Evolutionary conservation across 2,888 invertebrate species (phyloP).

Genomic region (Phengaris arion): DNA sequence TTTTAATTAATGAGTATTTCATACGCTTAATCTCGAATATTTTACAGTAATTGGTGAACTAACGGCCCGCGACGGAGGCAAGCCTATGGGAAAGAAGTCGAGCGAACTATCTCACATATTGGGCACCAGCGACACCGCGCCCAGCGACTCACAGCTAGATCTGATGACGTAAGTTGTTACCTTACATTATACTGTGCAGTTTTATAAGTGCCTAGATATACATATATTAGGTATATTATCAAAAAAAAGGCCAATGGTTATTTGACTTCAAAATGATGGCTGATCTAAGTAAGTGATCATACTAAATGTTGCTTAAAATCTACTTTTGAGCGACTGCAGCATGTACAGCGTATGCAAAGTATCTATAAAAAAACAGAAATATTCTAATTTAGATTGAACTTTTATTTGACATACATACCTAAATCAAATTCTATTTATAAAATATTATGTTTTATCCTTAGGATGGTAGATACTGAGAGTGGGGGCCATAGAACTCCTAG

Average conservation of each 20-base stretch:
- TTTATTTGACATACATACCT: not conserved
- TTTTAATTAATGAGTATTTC: not conserved
- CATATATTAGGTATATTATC: no score
- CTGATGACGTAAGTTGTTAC: constrained; percentile 79
- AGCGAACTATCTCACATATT: constrained; percentile 93
- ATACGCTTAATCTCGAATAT: not conserved
- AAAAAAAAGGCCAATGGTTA: not conserved
- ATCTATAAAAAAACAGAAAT: not conserved
- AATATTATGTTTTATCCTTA: constrained; percentile 69
- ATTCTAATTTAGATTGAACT: not conserved
- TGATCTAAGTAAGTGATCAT: not conserved
- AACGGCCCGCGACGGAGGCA: constrained; percentile 84
- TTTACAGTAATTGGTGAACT: constrained; percentile 88
- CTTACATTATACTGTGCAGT: no score
- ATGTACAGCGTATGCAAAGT: no score
- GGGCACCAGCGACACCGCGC: constrained; percentile 89
- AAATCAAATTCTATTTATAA: constrained; percentile 33
- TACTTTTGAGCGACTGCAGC: no score
- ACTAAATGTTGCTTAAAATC: not conserved
- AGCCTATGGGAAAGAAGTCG: constrained; percentile 81
- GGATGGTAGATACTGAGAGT: constrained; percentile 84
- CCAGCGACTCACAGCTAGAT: constrained; percentile 88
- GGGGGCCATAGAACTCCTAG: constrained; percentile 84
- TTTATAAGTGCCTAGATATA: no score
- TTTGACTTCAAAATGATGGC: not conserved